These are phyloP conservation scores for Brenthis hecate DNA, from an alignment of 2,888 invertebrate species.

Conservation along the genomic window DNA sequence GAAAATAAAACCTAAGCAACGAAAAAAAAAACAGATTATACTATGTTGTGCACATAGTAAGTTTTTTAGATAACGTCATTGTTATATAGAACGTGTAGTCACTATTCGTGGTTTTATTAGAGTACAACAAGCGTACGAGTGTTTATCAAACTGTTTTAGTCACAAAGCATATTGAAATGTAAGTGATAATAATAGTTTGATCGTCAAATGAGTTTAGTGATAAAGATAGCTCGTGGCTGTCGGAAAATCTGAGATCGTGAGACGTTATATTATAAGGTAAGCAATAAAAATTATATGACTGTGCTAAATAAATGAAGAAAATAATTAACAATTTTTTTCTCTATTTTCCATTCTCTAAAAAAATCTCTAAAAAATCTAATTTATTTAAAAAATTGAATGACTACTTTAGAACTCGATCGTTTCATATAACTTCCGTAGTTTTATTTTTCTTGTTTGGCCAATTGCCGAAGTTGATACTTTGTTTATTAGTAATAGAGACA, in stretches of 20 bases:
- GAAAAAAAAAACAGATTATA: not conserved
- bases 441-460: too few species aligned
- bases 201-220: constrained; percentile 3
- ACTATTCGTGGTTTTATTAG: constrained; percentile 7
- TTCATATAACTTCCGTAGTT: too few species aligned
- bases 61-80: constrained; percentile 14
- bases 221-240: not conserved
- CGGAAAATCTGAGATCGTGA: not conserved
- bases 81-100: constrained; percentile 2
- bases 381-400: too few species aligned
- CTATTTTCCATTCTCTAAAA: too few species aligned
- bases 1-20: not conserved
- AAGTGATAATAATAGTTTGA: not conserved
- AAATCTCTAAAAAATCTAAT: too few species aligned
- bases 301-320: not conserved
- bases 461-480: too few species aligned
- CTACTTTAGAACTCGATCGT: too few species aligned
- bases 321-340: too few species aligned
- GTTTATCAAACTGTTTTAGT: not conserved
- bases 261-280: not conserved
- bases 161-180: not conserved
- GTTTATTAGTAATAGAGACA: too few species aligned
- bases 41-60: not conserved
- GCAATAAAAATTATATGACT: not conserved
- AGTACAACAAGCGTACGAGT: not conserved